phyloP scores from a whole-genome alignment of 2,113 vertebrate genomes.

The Fregata magnificens region DNA sequence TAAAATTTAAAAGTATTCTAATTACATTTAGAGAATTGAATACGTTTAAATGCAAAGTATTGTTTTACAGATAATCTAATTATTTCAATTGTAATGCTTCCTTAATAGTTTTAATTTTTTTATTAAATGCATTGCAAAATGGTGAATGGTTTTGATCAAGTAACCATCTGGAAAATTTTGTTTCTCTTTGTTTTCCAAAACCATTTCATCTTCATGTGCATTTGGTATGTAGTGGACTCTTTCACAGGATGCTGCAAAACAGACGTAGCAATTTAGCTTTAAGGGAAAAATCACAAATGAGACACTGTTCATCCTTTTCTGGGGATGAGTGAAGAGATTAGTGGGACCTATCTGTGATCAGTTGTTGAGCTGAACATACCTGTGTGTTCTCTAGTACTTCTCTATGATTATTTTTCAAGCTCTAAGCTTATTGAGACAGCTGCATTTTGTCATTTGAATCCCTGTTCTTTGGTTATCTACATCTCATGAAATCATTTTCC shows the following conservation, averaged over 20 bases:
- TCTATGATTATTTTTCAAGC: not conserved
- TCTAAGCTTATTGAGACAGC: not conserved
- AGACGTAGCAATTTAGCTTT: not conserved
- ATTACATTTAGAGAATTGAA: not conserved
- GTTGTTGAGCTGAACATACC: not conserved
- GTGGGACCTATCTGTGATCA: not conserved
- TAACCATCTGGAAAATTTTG: not conserved
- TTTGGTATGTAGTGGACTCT: not conserved
- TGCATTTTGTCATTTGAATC: not conserved
- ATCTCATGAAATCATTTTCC: not conserved
- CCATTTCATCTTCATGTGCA: not conserved
- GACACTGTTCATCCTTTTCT: not conserved
- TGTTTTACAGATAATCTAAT: not conserved
- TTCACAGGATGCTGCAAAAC: not conserved
- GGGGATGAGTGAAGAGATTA: not conserved
- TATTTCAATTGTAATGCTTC: not conserved
- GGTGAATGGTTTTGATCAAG: not conserved
- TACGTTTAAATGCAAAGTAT: not conserved
- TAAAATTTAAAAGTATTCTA: not conserved
- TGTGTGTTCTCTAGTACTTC: not conserved
- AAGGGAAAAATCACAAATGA: not conserved
- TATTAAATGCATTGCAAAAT: not conserved
- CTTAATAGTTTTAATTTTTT: not conserved
- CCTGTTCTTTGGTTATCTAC: not conserved
- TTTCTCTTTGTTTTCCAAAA: not conserved